Percentiles rank a stretch among this genome's conserved stretches.
Conservation (phyloP, 2,888 invertebrate genomes). For the Pandemis corylana region DNA sequence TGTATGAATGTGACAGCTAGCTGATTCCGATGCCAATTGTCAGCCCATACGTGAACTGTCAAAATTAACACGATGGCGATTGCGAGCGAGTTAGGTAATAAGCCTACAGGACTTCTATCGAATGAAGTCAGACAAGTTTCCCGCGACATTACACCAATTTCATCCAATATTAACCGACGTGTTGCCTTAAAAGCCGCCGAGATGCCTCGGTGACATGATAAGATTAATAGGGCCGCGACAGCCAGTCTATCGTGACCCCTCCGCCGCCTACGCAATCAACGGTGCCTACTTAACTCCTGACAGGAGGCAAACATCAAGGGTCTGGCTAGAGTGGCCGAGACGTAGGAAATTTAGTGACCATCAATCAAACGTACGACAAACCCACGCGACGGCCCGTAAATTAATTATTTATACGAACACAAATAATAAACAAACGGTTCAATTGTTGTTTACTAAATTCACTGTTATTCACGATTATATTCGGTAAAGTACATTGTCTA, state of each 20-base stretch:
- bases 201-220: constrained; percentile 28
- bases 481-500: no score
- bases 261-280: neutral
- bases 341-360: constrained; percentile 19
- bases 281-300: neutral
- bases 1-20: no score
- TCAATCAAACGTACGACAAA: constrained; percentile 29
- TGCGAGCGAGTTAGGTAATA: no score
- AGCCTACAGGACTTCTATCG: neutral
- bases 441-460: neutral
- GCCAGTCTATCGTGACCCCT: constrained; percentile 10
- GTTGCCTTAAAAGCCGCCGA: constrained; percentile 30
- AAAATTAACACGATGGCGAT: no score
- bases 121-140: neutral
- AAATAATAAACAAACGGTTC: constrained; percentile 3
- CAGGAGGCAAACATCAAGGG: neutral
- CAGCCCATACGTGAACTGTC: no score
- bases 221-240: constrained; percentile 18
- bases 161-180: constrained; percentile 26
- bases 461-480: neutral
- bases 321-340: constrained; percentile 7
- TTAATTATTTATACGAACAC: constrained; percentile 21
- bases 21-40: no score
- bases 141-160: constrained; percentile 18
- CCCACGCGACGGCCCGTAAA: constrained; percentile 18